A percentile compares a stretch with the other conserved stretches of the same genome.
Conservation (phyloP, 2,113 vertebrate genomes). For the Corythoichthys haematopterus region DNA sequence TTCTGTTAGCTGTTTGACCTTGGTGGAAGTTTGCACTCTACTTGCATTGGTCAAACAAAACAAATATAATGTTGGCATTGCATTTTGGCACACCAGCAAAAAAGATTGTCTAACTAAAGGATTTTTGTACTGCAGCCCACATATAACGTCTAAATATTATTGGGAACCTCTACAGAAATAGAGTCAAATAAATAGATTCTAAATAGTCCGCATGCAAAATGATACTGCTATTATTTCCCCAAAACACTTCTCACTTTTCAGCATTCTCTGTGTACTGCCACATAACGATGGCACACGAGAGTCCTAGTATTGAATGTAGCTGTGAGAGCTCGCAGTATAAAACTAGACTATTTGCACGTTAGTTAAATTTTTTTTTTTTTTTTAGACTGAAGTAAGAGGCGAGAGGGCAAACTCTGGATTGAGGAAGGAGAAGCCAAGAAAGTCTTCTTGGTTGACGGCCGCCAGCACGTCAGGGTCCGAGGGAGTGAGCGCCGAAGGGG, state of each 20-base stretch:
- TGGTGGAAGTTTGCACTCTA: background rate
- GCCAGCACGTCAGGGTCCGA: conserved; percentile 84
- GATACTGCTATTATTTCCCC: background rate
- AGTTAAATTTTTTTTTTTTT: background rate
- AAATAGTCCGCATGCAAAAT: background rate
- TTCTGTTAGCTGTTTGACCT: no score
- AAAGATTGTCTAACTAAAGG: background rate
- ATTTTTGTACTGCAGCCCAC: background rate
- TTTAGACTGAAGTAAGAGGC: conserved; percentile 72
- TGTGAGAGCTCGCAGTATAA: background rate
- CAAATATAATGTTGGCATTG: background rate
- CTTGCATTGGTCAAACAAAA: background rate
- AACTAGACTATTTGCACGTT: background rate
- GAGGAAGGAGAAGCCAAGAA: conserved; percentile 81
- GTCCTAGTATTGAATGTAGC: background rate
- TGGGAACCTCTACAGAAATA: background rate
- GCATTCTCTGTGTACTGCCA: background rate
- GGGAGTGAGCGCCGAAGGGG: conserved; percentile 80
- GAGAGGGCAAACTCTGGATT: conserved; percentile 76
- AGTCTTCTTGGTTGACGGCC: conserved; percentile 85
- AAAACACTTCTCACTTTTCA: background rate
- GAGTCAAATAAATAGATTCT: background rate
- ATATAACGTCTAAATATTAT: background rate
- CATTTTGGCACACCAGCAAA: background rate
- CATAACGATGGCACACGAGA: background rate